phyloP scores from a whole-genome alignment of 2,797 vertebrate species.

The Eulemur coronatus region DNA sequence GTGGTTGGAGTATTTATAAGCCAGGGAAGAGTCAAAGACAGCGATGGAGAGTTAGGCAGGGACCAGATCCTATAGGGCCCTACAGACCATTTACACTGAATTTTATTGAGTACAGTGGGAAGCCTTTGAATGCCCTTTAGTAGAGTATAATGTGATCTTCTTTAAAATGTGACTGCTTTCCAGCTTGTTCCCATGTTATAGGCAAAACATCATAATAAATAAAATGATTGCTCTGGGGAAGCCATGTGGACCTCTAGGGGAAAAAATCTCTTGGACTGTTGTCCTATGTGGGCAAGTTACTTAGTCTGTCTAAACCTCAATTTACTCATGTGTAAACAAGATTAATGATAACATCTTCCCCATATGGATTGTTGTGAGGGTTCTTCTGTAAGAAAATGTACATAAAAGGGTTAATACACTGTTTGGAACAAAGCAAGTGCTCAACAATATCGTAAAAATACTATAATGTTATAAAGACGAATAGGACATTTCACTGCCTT shows the following conservation, averaged over 20 bases:
- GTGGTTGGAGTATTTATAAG: too few species aligned
- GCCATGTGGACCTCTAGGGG: rapidly evolving
- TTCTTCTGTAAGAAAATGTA: background rate
- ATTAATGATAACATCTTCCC: background rate
- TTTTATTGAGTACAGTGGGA: background rate
- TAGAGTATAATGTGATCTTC: too few species aligned
- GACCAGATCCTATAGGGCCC: rapidly evolving
- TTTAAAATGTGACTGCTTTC: too few species aligned
- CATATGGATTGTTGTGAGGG: background rate
- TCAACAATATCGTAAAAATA: background rate
- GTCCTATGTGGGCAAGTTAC: background rate
- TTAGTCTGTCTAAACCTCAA: too few species aligned
- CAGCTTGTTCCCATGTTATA: too few species aligned
- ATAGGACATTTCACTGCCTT: background rate
- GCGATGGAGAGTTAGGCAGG: too few species aligned
- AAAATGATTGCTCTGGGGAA: background rate
- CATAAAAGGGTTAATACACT: background rate
- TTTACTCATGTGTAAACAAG: background rate
- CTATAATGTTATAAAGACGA: background rate
- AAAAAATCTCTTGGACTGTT: too few species aligned
- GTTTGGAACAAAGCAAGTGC: background rate
- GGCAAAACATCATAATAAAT: too few species aligned
- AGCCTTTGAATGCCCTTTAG: background rate
- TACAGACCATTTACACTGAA: too few species aligned
- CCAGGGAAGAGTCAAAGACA: too few species aligned